Base-by-base conservation (phyloP, 2,888 invertebrate species). In the Minunthozetes semirufus region DNA sequence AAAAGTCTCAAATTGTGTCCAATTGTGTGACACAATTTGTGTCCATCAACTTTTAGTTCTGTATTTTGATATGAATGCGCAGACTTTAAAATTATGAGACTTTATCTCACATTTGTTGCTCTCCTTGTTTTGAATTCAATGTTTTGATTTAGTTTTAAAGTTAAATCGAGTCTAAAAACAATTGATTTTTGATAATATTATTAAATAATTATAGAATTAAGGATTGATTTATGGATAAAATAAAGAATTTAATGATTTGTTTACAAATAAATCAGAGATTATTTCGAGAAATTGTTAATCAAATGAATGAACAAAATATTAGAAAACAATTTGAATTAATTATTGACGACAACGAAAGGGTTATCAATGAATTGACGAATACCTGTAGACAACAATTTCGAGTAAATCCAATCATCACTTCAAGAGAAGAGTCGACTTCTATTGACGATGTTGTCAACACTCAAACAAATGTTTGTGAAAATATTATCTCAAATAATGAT, bases 191-290 rank as follows among this genome's bases (percentile, higher is more conserved):
- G n/a, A n/a, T n/a, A n/a, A n/a, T n/a, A n/a, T n/a, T n/a, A n/a
- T n/a, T n/a, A n/a, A n/a, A n/a, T n/a, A n/a, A n/a, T n/a, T n/a
- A n/a, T n/a, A n/a, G n/a, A n/a, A n/a, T n/a, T n/a, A n/a, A n/a
- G n/a, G n/a, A n/a, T n/a, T n/a, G n/a, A n/a, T n/a, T n/a, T n/a
- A 33, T 68, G 15, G 46, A 68, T 8, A 68, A 68, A 19, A 42
- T 13, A 11, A 68, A 46, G 42, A 42, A 19, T n/a, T 46, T 42
- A 11, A 46, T 68, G 11, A 68, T 22, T 46, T 46, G 22, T 22
- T 68, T 68, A 38, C 46, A 68, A 42, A 25, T 68, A 46, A 68
- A 68, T 68, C 68, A 68, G 22, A 29, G 68, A 68, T 15, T 68
- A 15, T 46, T 46, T 46, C 38, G 25, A 4, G 68, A 68, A 68